A percentile compares a stretch with the other conserved stretches of the same genome.
Evolutionary conservation across 2,113 vertebrate genomes (phyloP).

Genomic region (Pristiophorus japonicus): DNA sequence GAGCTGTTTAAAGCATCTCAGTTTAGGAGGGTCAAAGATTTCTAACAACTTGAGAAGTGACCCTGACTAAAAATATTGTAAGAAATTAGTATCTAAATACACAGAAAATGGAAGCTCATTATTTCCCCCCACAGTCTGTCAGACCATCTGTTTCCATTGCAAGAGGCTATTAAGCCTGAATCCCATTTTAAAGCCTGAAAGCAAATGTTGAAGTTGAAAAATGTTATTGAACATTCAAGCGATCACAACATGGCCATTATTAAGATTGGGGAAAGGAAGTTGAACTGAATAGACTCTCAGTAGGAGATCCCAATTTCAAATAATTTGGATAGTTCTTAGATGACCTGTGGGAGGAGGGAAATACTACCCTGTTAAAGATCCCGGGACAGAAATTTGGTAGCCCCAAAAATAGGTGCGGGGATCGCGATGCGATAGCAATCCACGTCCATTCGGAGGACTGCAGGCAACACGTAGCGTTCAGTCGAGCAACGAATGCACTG

Average conservation of each 20-base stretch:
- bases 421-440: too few relatives aligned
- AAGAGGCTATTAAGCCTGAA: not conserved
- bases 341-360: not conserved
- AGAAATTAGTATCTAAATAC: not conserved
- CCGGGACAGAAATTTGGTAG: too few relatives aligned
- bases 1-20: not conserved
- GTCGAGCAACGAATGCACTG: too few relatives aligned
- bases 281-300: not conserved
- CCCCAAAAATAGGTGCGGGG: too few relatives aligned
- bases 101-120: not conserved
- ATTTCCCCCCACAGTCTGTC: not conserved
- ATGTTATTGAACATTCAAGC: not conserved
- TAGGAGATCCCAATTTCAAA: not conserved
- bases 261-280: not conserved
- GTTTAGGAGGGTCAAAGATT: constrained; percentile 6
- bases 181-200: not conserved
- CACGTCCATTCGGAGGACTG: too few relatives aligned
- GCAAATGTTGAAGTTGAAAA: not conserved
- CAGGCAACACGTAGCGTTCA: too few relatives aligned
- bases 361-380: not conserved
- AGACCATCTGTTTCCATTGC: not conserved
- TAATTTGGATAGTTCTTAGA: not conserved
- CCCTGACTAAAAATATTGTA: not conserved
- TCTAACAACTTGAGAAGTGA: not conserved
- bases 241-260: not conserved